These are phyloP conservation scores for Lerema accius DNA, from an alignment of 1,140 invertebrate genomes.

Conservation along the genomic window DNA sequence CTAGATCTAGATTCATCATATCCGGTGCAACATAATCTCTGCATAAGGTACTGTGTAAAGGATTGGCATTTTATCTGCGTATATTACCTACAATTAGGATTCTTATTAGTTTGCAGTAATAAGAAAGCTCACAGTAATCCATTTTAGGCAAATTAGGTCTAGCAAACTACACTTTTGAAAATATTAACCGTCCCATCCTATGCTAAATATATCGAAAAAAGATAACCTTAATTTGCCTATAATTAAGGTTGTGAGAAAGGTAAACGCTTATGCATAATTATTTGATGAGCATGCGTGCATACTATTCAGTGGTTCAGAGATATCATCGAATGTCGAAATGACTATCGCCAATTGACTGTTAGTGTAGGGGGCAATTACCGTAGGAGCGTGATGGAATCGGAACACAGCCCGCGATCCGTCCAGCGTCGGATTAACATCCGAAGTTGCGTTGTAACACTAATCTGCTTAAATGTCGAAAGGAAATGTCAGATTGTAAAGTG, in stretches of 20 bases:
- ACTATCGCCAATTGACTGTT: conserved; percentile 42
- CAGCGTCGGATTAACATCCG: conserved; percentile 77
- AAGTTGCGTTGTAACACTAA: conserved; percentile 77
- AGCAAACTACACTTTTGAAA: too few species aligned
- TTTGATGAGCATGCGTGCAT: not conserved
- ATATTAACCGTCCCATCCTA: too few species aligned
- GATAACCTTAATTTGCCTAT: too few species aligned
- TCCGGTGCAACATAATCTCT: conserved; percentile 1
- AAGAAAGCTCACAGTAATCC: too few species aligned
- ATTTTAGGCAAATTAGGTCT: too few species aligned
- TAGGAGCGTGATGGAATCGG: conserved; percentile 73
- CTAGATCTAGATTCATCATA: conserved; percentile 4
- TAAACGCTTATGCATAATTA: conserved; percentile 14
- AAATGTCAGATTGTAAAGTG: conserved; percentile 81
- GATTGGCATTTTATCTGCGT: too few species aligned
- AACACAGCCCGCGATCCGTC: conserved; percentile 75
- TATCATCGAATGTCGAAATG: conserved; percentile 8
- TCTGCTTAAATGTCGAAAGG: conserved; percentile 81
- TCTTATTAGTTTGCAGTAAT: too few species aligned
- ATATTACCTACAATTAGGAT: too few species aligned
- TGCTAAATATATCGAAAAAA: too few species aligned
- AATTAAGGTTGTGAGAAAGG: too few species aligned
- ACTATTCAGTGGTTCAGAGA: conserved; percentile 2
- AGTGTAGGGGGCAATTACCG: conserved; percentile 54
- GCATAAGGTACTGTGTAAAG: too few species aligned